Evolutionary conservation across 2,113 vertebrate species (phyloP).

Genomic region (Nicator chloris): DNA sequence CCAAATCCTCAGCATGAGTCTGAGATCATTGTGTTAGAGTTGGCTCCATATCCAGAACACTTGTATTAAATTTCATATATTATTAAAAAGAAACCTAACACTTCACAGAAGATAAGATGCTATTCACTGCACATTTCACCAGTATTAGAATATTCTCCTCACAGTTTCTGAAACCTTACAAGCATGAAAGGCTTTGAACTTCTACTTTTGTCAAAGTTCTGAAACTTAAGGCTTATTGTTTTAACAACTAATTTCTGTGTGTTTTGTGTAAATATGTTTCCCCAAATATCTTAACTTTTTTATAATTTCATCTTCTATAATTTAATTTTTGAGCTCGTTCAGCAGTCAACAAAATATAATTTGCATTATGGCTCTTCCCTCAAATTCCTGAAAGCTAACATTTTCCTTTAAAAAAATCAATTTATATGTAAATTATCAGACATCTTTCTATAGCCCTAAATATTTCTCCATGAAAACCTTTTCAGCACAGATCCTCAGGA

Average conservation of each 20-base stretch:
- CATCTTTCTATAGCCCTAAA: background rate
- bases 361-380: background rate
- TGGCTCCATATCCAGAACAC: background rate
- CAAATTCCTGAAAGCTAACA: background rate
- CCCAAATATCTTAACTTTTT: background rate
- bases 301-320: background rate
- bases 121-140: background rate
- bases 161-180: background rate
- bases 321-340: background rate
- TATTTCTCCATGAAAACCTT: background rate
- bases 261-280: background rate
- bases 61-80: background rate
- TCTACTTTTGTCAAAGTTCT: background rate
- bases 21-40: background rate
- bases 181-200: background rate
- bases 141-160: background rate
- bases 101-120: background rate
- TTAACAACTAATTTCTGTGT: background rate
- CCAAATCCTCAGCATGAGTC: background rate
- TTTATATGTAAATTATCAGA: slow-evolving; percentile 27
- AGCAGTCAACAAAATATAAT: background rate
- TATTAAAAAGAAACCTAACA: background rate
- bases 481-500: background rate
- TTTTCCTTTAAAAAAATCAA: slow-evolving; percentile 15
- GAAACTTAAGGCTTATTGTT: background rate